phyloP scores from a whole-genome alignment of 1,140 invertebrate species.

The Cherax quadricarinatus region DNA sequence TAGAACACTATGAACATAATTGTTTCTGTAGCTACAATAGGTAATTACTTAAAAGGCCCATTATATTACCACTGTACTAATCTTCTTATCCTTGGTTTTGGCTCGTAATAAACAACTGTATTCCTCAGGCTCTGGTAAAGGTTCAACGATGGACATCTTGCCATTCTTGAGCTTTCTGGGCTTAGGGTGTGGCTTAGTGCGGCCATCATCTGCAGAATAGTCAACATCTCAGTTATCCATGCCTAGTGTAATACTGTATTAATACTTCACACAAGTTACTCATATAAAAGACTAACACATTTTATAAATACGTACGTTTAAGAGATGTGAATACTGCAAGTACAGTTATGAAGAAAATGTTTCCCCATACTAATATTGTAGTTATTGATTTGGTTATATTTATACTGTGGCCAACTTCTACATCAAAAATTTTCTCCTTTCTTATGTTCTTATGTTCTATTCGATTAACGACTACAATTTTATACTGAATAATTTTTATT shows the following conservation, averaged over 20 bases:
- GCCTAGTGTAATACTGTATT: not conserved
- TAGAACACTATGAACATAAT: too few species aligned
- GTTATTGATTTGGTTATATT: too few species aligned
- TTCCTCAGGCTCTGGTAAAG: conserved; percentile 70
- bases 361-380: too few species aligned
- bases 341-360: too few species aligned
- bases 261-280: not conserved
- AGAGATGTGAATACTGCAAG: too few species aligned
- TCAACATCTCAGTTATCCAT: not conserved
- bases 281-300: not conserved
- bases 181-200: conserved; percentile 70
- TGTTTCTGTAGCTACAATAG: too few species aligned
- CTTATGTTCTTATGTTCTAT: too few species aligned
- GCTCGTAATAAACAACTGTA: conserved; percentile 69
- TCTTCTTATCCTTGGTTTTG: conserved; percentile 65
- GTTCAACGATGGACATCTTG: conserved; percentile 58
- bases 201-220: conserved; percentile 66
- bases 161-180: conserved; percentile 69
- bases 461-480: too few species aligned
- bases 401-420: too few species aligned
- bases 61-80: conserved; percentile 68
- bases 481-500: too few species aligned
- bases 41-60: not conserved
- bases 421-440: too few species aligned
- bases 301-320: too few species aligned